phyloP scores from a whole-genome alignment of 2,113 vertebrate species.

The Syrrhaptes paradoxus region DNA sequence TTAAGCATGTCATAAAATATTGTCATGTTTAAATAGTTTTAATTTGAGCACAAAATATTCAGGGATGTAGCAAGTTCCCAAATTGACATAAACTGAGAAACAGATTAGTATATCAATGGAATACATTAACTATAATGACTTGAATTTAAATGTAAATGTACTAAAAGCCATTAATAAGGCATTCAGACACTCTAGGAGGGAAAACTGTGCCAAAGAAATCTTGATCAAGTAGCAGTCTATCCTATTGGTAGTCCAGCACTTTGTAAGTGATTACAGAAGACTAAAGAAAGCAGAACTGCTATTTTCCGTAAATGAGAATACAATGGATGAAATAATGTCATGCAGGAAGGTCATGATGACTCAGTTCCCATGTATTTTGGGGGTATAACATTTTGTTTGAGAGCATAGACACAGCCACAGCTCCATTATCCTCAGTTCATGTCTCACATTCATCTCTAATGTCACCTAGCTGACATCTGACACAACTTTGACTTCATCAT shows the following conservation, averaged over 20 bases:
- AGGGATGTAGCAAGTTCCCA: neutral
- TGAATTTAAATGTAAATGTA: constrained; percentile 5
- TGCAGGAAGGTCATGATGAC: neutral
- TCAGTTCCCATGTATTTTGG: neutral
- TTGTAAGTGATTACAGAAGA: neutral
- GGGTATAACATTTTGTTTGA: neutral
- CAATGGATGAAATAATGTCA: neutral
- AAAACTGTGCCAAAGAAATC: neutral
- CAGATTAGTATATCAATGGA: neutral
- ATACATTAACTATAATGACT: constrained; percentile 22
- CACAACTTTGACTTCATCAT: neutral
- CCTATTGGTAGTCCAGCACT: neutral
- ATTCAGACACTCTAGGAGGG: neutral
- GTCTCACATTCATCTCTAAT: neutral
- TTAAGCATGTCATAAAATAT: neutral
- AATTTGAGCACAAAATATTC: neutral
- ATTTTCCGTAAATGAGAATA: neutral
- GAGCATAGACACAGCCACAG: neutral
- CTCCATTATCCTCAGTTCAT: neutral
- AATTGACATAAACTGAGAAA: constrained; percentile 26
- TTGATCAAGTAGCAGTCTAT: neutral
- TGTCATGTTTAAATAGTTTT: constrained; percentile 2
- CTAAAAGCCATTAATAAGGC: neutral
- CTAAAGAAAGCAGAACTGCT: neutral
- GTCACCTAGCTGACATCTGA: neutral